Evolutionary conservation across 2,113 vertebrate species (phyloP).

Genomic region (Charina bottae): DNA sequence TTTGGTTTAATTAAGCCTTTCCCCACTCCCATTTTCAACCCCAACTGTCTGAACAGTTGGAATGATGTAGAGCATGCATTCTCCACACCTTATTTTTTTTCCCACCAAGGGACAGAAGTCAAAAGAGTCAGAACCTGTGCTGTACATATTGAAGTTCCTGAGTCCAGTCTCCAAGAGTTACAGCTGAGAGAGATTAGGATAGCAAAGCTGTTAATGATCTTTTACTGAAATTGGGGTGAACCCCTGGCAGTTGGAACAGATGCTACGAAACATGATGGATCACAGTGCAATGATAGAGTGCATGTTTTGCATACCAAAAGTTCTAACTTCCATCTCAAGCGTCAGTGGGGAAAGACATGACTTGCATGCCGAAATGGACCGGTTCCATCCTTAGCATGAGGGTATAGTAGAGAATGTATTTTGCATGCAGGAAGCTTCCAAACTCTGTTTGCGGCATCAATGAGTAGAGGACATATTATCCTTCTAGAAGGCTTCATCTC

Average conservation of each 20-base stretch:
- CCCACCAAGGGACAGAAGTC: background rate
- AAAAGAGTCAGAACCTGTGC: background rate
- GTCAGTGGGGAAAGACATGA: background rate
- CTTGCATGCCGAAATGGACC: background rate
- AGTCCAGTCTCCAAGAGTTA: background rate
- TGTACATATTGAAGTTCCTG: background rate
- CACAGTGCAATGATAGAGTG: background rate
- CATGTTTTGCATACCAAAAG: background rate
- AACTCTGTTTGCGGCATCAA: background rate
- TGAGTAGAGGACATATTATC: background rate
- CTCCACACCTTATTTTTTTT: background rate
- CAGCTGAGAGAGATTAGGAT: background rate
- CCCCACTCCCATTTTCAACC: background rate
- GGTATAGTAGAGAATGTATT: background rate
- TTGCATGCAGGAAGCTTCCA: background rate
- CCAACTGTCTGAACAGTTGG: background rate
- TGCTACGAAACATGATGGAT: background rate
- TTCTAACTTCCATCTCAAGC: background rate
- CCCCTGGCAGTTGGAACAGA: background rate
- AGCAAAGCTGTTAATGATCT: background rate
- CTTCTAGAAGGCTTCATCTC: too few relatives aligned
- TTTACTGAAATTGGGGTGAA: background rate
- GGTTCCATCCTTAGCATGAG: background rate
- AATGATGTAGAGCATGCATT: background rate
- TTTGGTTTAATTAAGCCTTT: conserved; percentile 22